phyloP scores from a whole-genome alignment of 2,888 invertebrate species.

The Hypercompe scribonia region DNA sequence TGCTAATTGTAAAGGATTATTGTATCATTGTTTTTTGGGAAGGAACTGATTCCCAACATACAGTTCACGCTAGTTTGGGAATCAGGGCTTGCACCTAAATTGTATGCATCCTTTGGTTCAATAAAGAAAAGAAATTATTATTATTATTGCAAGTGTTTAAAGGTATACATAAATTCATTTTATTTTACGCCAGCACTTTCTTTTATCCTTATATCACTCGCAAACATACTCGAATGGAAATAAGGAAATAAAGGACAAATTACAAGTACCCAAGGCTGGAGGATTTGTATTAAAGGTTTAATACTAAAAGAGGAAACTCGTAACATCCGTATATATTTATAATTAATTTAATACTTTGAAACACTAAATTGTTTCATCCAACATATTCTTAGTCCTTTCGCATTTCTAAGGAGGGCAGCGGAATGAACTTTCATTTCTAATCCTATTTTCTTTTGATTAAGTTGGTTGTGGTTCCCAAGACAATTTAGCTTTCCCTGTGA shows the following conservation, averaged over 20 bases:
- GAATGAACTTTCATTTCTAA: constrained; percentile 20
- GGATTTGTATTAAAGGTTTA: not conserved
- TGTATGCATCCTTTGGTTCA: too few species aligned
- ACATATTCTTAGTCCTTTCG: constrained; percentile 12
- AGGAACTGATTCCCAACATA: too few species aligned
- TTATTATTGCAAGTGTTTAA: too few species aligned
- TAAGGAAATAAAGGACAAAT: not conserved
- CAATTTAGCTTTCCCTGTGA: constrained; percentile 22
- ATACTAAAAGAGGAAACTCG: not conserved
- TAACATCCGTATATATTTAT: not conserved
- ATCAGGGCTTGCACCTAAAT: too few species aligned
- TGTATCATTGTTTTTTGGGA: too few species aligned
- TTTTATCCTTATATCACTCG: not conserved
- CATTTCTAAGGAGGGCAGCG: constrained; percentile 10
- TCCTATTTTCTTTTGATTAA: constrained; percentile 29
- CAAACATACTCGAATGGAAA: not conserved
- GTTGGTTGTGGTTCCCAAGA: constrained; percentile 23
- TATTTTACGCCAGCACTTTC: not conserved
- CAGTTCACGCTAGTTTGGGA: too few species aligned
- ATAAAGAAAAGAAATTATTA: too few species aligned
- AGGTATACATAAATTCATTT: too few species aligned
- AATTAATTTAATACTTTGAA: not conserved
- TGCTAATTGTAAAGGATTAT: too few species aligned
- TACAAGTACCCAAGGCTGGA: not conserved
- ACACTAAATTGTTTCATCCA: not conserved